Conservation (phyloP, 2,797 vertebrate species). For the Scolopax rusticola region DNA sequence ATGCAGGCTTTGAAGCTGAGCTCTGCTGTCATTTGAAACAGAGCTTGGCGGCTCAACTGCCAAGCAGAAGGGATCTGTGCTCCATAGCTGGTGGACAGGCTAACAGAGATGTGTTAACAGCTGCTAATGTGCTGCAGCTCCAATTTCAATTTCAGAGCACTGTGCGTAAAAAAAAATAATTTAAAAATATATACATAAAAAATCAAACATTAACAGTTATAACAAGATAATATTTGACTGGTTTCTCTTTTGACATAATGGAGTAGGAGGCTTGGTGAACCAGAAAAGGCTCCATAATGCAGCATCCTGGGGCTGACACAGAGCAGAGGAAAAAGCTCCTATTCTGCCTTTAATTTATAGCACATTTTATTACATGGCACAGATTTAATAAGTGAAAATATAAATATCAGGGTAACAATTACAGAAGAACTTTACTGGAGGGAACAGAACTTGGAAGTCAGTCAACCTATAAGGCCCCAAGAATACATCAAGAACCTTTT, state of each 20-base stretch:
- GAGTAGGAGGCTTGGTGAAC: neutral
- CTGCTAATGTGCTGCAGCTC: slow-evolving; percentile 44
- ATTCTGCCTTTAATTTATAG: slow-evolving; percentile 45
- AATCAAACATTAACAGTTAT: slow-evolving; percentile 26
- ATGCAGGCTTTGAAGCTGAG: slow-evolving; percentile 41
- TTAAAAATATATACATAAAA: neutral
- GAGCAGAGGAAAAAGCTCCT: neutral
- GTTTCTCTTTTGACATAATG: neutral
- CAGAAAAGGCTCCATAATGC: slow-evolving; percentile 4
- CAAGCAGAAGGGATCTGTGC: neutral
- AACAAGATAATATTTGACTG: neutral
- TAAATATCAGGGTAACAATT: slow-evolving; percentile 40
- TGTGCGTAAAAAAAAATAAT: neutral
- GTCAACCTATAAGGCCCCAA: accelerated
- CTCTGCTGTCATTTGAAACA: slow-evolving; percentile 49
- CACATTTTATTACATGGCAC: slow-evolving; percentile 14
- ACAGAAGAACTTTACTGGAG: neutral
- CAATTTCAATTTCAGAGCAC: neutral
- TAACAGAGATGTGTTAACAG: slow-evolving; percentile 63
- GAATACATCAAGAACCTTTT: neutral
- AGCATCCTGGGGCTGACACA: neutral
- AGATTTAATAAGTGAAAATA: slow-evolving; percentile 54
- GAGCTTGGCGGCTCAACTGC: neutral
- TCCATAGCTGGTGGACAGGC: slow-evolving; percentile 23
- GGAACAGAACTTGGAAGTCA: slow-evolving; percentile 22